A percentile compares a stretch with the other conserved stretches of the same genome.
Conservation (phyloP, 2,113 vertebrate species). For the Coptodon bakossiorum region DNA sequence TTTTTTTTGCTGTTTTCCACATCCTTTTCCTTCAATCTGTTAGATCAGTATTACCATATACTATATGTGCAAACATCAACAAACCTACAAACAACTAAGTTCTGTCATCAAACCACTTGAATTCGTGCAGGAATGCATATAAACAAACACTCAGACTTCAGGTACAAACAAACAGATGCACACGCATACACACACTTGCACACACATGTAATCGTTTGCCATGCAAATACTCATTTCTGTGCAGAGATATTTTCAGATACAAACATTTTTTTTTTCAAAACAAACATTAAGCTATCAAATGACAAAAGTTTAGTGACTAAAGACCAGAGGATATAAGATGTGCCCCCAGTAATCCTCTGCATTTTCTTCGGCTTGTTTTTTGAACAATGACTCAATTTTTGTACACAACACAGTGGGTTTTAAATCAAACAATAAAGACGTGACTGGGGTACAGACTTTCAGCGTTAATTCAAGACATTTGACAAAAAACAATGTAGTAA, state of each 20-base stretch:
- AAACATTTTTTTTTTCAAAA: conserved; percentile 17
- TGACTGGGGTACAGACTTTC: neutral
- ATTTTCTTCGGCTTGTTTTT: conserved; percentile 15
- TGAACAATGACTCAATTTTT: neutral
- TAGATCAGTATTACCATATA: conserved; percentile 36
- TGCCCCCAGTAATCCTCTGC: neutral
- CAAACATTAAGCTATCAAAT: conserved; percentile 29
- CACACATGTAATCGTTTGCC: conserved; percentile 34
- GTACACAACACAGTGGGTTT: neutral
- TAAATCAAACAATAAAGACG: neutral
- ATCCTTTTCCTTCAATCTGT: conserved; percentile 20
- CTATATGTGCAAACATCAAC: conserved; percentile 36
- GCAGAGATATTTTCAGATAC: conserved; percentile 30
- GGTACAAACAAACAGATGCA: neutral
- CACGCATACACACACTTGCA: conserved; percentile 3
- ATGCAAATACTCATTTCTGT: conserved; percentile 43
- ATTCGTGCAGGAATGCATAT: conserved; percentile 40
- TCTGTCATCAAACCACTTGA: conserved; percentile 10
- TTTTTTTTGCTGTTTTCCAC: conserved; percentile 16
- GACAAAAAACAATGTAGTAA: no score
- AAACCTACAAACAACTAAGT: conserved; percentile 28
- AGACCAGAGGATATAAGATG: neutral
- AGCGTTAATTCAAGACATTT: neutral
- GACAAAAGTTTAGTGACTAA: conserved; percentile 6
- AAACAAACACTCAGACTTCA: conserved; percentile 21